A percentile compares a stretch with the other conserved stretches of the same genome.
These are phyloP conservation scores for Solen grandis DNA, from an alignment of 1,140 invertebrate genomes.

Conservation along the genomic window DNA sequence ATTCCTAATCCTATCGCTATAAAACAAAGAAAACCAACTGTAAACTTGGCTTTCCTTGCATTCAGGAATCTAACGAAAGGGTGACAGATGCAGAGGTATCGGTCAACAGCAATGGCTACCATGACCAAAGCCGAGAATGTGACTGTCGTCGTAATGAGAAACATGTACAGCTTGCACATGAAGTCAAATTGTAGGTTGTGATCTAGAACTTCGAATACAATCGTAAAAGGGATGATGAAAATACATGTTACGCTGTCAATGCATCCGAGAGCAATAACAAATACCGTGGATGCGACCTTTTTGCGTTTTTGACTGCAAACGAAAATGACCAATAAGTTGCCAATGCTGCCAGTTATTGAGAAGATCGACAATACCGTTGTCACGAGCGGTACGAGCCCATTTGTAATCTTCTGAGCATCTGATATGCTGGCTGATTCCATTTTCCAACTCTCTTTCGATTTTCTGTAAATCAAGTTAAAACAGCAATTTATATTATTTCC, in stretches of 20 bases:
- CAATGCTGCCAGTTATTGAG: constrained; percentile 68
- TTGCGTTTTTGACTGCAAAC: constrained; percentile 77
- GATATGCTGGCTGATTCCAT: no score
- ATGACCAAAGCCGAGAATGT: constrained; percentile 79
- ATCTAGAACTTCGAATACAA: constrained; percentile 70
- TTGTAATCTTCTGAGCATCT: no score
- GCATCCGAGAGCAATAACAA: constrained; percentile 77
- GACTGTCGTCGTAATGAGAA: constrained; percentile 78
- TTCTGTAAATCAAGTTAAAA: no score
- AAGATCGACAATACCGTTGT: constrained; percentile 71
- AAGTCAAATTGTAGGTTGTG: constrained; percentile 69
- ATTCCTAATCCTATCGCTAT: constrained; percentile 73
- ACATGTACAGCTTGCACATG: constrained; percentile 78
- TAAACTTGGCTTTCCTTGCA: no score
- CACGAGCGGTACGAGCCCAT: no score
- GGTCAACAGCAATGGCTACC: constrained; percentile 79
- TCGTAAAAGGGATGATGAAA: constrained; percentile 76
- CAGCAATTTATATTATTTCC: no score
- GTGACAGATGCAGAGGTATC: constrained; percentile 79
- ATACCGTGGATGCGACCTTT: constrained; percentile 77
- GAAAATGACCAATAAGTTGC: constrained; percentile 78
- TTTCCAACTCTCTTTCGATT: no score
- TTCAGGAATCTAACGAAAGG: constrained; percentile 75
- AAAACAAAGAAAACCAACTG: constrained; percentile 64
- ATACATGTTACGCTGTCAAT: constrained; percentile 76